Conservation (phyloP, 2,113 vertebrate genomes). For the Megaptera novaeangliae region DNA sequence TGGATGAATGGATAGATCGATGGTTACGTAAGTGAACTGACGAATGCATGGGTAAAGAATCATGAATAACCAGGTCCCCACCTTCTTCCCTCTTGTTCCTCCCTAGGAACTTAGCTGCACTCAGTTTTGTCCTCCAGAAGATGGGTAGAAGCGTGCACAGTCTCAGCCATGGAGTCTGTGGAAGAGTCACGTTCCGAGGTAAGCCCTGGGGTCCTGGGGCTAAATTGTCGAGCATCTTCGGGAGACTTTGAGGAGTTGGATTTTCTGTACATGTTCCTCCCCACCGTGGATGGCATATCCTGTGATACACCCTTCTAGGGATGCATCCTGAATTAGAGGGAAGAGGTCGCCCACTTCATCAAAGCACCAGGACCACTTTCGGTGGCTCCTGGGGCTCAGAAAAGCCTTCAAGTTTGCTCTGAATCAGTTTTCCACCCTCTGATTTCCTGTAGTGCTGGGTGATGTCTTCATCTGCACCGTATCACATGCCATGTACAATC, state of each 20-base stretch:
- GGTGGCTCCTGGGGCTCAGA: background rate
- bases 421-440: background rate
- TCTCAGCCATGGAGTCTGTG: background rate
- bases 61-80: background rate
- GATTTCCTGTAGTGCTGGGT: background rate
- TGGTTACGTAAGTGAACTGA: background rate
- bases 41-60: background rate
- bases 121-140: background rate
- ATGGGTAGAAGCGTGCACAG: background rate
- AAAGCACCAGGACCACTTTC: background rate
- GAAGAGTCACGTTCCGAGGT: background rate
- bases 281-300: rapidly evolving
- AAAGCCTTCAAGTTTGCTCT: background rate
- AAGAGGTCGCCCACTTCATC: background rate
- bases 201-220: background rate
- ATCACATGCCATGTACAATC: background rate
- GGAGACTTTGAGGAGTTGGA: background rate
- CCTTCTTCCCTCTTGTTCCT: background rate
- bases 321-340: background rate
- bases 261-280: background rate
- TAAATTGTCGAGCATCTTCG: background rate
- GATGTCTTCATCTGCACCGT: background rate
- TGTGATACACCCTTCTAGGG: background rate
- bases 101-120: background rate
- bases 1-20: background rate